Conservation (phyloP, 1,140 invertebrate species). For the Trypoxylus dichotomus region DNA sequence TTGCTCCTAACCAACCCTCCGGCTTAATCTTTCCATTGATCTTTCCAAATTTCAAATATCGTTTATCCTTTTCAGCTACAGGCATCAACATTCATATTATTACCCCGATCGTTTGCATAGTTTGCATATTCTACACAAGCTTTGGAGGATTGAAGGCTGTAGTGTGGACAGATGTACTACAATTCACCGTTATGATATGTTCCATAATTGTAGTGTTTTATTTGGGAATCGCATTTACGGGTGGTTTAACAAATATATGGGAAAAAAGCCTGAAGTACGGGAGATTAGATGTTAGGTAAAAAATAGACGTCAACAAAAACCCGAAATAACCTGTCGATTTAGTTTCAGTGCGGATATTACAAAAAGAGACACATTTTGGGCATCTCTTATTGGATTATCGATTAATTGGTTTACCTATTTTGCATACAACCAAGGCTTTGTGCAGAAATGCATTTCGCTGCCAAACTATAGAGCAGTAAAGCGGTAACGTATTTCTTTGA, state of each 20-base stretch:
- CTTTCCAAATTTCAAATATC: neutral
- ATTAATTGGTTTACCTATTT: slow-evolving; percentile 56
- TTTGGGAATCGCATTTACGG: slow-evolving; percentile 58
- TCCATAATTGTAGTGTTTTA: slow-evolving; percentile 68
- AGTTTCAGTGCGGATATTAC: slow-evolving; percentile 47
- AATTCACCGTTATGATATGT: slow-evolving; percentile 69
- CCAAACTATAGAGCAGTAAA: slow-evolving; percentile 38
- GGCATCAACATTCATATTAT: slow-evolving; percentile 68
- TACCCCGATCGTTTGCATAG: slow-evolving; percentile 69
- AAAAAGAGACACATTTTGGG: slow-evolving; percentile 62
- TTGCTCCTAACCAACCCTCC: too few relatives aligned
- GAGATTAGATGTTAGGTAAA: slow-evolving; percentile 28
- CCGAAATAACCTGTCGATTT: slow-evolving; percentile 55
- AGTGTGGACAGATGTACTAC: slow-evolving; percentile 74
- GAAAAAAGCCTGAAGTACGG: neutral
- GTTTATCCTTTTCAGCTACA: slow-evolving; percentile 61
- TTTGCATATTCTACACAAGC: slow-evolving; percentile 82
- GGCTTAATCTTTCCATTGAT: too few relatives aligned
- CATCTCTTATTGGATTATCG: slow-evolving; percentile 58
- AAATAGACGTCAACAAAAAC: too few relatives aligned
- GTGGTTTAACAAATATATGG: slow-evolving; percentile 33
- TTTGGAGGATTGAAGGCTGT: slow-evolving; percentile 63
- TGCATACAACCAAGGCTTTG: slow-evolving; percentile 59
- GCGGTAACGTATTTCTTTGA: neutral
- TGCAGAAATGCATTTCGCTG: slow-evolving; percentile 62